A percentile compares a stretch with the other conserved stretches of the same genome.
Conservation (phyloP, 2,888 invertebrate species). For the Trissonchulus latispiculum region DNA sequence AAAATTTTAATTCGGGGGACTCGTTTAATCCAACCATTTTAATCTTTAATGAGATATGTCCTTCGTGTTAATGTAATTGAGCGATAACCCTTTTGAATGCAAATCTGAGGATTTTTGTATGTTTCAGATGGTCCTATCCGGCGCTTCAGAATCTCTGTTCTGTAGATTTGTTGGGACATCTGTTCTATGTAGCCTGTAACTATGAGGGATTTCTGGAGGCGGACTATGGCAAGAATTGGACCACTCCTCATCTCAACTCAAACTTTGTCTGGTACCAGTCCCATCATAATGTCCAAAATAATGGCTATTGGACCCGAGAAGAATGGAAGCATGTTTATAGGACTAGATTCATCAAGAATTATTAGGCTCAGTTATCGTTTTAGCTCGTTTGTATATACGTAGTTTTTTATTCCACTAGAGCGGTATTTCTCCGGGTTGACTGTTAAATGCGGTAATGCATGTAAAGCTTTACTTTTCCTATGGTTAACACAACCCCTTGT, state of each 20-base stretch:
- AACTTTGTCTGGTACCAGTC: conserved; percentile 16
- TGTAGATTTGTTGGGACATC: conserved; percentile 12
- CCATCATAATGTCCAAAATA: neutral
- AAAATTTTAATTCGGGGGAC: too few species aligned
- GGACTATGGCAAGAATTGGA: conserved; percentile 21
- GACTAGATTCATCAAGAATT: too few species aligned
- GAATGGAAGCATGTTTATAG: conserved; percentile 9
- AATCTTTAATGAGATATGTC: too few species aligned
- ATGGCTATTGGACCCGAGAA: neutral
- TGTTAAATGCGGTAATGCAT: too few species aligned
- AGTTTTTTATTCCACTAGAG: too few species aligned
- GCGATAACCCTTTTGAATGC: neutral
- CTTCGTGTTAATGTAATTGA: too few species aligned
- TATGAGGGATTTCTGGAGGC: conserved; percentile 9
- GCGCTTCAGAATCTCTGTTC: neutral
- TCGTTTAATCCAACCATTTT: too few species aligned
- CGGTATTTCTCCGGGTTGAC: too few species aligned
- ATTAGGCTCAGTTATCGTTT: too few species aligned
- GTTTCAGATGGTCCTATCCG: conserved; percentile 22
- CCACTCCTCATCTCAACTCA: conserved; percentile 3
- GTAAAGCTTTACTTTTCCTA: too few species aligned
- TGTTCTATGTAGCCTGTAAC: conserved; percentile 22
- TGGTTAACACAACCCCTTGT: too few species aligned
- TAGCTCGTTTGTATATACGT: too few species aligned
- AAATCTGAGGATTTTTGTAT: neutral